Conservation (phyloP, 2,113 vertebrate genomes). For the Crocuta crocuta region DNA sequence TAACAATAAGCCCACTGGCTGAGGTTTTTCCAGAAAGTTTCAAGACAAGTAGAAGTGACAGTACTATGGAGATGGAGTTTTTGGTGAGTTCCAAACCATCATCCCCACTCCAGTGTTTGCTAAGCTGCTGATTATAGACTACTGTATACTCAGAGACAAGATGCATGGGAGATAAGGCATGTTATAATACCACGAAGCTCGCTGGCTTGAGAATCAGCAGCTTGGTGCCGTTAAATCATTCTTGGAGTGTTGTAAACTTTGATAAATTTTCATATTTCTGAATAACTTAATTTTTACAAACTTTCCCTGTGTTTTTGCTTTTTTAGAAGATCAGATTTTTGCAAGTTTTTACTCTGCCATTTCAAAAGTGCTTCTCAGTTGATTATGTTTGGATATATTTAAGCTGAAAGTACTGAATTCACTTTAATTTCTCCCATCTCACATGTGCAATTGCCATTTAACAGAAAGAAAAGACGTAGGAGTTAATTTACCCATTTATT, state of each 20-base stretch:
- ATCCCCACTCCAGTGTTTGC: accelerated
- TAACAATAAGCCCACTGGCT: background rate
- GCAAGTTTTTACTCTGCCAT: background rate
- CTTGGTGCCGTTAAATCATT: background rate
- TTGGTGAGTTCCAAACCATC: background rate
- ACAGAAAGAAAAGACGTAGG: background rate
- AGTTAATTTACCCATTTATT: background rate
- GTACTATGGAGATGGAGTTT: background rate
- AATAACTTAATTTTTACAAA: background rate
- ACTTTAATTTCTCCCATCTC: background rate
- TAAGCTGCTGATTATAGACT: background rate
- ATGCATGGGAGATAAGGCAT: background rate
- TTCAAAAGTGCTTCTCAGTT: background rate
- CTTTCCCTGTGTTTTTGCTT: background rate
- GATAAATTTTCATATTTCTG: background rate
- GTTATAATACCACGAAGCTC: background rate
- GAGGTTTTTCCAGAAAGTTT: background rate
- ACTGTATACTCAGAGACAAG: background rate
- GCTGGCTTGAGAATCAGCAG: background rate
- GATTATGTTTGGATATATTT: background rate
- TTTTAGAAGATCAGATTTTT: background rate
- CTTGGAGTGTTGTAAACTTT: background rate
- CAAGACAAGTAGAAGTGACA: background rate
- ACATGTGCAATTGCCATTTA: background rate
- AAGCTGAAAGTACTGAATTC: background rate